Base-by-base conservation (phyloP, 2,888 invertebrate genomes). In the Lepetodrilus schrolli region DNA sequence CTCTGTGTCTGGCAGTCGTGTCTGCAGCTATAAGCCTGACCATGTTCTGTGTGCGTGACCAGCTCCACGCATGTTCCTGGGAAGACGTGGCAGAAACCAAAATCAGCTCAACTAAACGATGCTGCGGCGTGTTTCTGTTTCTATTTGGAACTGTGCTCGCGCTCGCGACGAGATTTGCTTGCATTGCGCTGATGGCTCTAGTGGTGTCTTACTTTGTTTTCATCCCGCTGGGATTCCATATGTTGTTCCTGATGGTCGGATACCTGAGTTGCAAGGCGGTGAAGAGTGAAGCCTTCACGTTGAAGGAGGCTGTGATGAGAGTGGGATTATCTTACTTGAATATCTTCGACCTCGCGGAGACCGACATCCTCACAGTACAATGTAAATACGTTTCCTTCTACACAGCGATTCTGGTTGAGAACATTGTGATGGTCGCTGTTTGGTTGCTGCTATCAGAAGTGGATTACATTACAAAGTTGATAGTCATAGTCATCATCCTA, bases 301-400 rank as follows among this genome's bases (percentile, higher is more conserved):
- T 26, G 37, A 65, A 49, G 21, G 23, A 58, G 7, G 66, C 49
- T 8, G 34, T 66, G 0, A 34, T 26, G 26, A 34, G 66, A 10
- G 7, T 66, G 1, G 66, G 47, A n/a, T 69, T 66, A 50, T 51
- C 73, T n/a, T 73, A 50, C 49, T 68, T 77, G 26, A 50, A 75
- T 51, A 66, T 70, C 4, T 70, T 71, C 26, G 77, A 77, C 4
- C 50, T 77, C 20, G 73, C 71, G 4, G 68, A 71, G 8, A 66
- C 43, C 23, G n/a, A 47, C 10, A 78, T 79, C 36, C 72, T 75
- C 23, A 77, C 80, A n/a, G 78, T 83, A 8, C 80, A 79, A 72
- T 85, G 84, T 79, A 79, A 78, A 38, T 83, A 84, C 75, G 84
- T 86, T 36, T 66, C 82, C 4, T 85, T 78, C 50, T 86, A 86